Conservation (phyloP, 2,888 invertebrate species). For the Syrphus vitripennis region DNA sequence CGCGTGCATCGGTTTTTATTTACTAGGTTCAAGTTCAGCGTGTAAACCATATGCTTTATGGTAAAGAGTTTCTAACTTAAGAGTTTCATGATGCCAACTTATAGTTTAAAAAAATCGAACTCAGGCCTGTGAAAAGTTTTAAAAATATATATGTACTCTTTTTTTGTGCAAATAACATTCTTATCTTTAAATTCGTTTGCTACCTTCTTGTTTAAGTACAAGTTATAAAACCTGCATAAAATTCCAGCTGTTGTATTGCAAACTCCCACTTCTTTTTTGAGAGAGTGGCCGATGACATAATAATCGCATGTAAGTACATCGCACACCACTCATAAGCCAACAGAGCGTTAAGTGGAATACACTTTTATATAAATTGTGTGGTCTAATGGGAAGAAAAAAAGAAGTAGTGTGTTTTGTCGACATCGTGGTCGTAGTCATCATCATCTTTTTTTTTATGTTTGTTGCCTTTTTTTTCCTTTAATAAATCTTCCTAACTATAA, state of each 20-base stretch:
- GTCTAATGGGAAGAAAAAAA: background rate
- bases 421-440: background rate
- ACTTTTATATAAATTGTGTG: constrained; percentile 25
- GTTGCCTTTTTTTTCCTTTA: background rate
- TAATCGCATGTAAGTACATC: constrained; percentile 67
- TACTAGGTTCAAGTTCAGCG: too few relatives aligned
- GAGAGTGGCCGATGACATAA: constrained; percentile 60
- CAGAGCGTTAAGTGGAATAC: constrained; percentile 61
- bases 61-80: too few relatives aligned
- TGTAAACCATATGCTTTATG: too few relatives aligned
- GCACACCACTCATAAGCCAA: constrained; percentile 50
- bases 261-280: constrained; percentile 21
- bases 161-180: background rate
- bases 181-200: background rate
- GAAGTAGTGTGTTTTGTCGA: constrained; percentile 16
- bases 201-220: background rate
- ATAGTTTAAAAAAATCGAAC: too few relatives aligned
- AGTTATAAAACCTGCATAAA: background rate
- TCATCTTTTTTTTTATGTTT: background rate
- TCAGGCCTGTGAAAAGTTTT: too few relatives aligned
- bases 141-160: too few relatives aligned
- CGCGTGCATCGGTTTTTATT: too few relatives aligned
- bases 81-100: too few relatives aligned
- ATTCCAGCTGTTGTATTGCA: constrained; percentile 36
- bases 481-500: constrained; percentile 4